Percentiles rank a stretch among this genome's conserved stretches.
These are phyloP conservation scores for Pandemis heparana DNA, from an alignment of 2,888 invertebrate species.

Conservation along the genomic window DNA sequence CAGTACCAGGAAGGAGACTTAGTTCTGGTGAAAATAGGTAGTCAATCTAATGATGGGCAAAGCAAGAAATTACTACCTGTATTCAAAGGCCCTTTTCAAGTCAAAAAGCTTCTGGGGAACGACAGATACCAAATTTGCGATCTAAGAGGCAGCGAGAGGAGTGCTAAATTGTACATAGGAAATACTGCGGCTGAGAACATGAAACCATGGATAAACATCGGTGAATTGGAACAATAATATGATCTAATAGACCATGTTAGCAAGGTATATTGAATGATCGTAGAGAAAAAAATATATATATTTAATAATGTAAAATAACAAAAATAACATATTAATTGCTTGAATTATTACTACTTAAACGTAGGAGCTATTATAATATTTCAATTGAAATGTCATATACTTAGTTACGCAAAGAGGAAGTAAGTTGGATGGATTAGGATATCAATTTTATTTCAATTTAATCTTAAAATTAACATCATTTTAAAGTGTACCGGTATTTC, in stretches of 20 bases:
- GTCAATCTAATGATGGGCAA: no score
- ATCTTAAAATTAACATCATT: no score
- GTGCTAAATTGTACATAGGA: not conserved
- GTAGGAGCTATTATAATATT: no score
- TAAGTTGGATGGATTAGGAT: no score
- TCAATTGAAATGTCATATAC: no score
- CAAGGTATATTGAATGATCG: not conserved
- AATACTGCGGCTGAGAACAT: not conserved
- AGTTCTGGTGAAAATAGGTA: no score
- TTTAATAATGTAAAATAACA: no score
- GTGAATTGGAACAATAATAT: not conserved
- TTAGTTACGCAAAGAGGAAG: no score
- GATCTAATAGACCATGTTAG: not conserved
- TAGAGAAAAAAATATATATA: not conserved
- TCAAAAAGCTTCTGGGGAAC: not conserved
- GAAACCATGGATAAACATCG: slow-evolving; percentile 1
- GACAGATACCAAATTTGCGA: slow-evolving; percentile 2
- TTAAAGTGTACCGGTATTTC: no score
- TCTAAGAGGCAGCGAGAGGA: slow-evolving; percentile 1
- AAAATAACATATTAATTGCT: not conserved
- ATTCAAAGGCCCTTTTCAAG: not conserved
- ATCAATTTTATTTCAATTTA: no score
- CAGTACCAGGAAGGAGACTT: not conserved
- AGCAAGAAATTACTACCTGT: no score
- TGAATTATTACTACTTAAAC: not conserved